These are phyloP conservation scores for Leptobrachium ailaonicum DNA, from an alignment of 2,113 vertebrate genomes.

Conservation along the genomic window DNA sequence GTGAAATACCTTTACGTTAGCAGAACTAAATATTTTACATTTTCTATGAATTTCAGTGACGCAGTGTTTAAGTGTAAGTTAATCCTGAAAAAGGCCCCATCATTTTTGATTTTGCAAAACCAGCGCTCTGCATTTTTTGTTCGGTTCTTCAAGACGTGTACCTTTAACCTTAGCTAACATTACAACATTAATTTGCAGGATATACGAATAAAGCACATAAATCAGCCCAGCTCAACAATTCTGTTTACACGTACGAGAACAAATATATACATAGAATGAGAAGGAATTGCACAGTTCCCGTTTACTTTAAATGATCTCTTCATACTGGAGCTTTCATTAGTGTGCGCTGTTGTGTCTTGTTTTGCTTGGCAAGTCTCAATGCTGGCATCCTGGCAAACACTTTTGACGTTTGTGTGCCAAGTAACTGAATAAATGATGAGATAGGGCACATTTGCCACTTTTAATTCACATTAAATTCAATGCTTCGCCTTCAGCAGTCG, in stretches of 20 bases:
- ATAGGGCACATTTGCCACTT: conserved; percentile 21
- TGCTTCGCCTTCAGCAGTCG: conserved; percentile 2
- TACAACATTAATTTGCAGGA: too few relatives aligned
- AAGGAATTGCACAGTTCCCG: neutral
- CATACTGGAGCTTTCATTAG: neutral
- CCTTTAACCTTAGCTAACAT: too few relatives aligned
- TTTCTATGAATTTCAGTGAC: too few relatives aligned
- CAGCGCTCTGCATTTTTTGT: too few relatives aligned
- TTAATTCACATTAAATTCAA: conserved; percentile 17
- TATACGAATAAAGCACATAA: neutral
- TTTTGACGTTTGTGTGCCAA: conserved; percentile 17
- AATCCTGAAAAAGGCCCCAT: too few relatives aligned
- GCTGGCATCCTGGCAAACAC: conserved; percentile 6
- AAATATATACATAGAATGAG: neutral
- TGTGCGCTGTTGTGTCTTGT: neutral
- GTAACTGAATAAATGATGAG: conserved; percentile 33
- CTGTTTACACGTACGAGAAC: neutral
- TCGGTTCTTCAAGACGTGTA: too few relatives aligned
- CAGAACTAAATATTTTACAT: too few relatives aligned
- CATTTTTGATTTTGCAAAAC: too few relatives aligned
- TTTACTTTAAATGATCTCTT: neutral
- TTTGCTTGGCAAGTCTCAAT: conserved; percentile 14
- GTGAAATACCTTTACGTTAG: too few relatives aligned
- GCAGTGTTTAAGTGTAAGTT: too few relatives aligned
- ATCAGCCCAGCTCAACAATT: too few relatives aligned